Base-by-base conservation (phyloP, 2,113 vertebrate genomes). In the Tychaedon coryphoeus region DNA sequence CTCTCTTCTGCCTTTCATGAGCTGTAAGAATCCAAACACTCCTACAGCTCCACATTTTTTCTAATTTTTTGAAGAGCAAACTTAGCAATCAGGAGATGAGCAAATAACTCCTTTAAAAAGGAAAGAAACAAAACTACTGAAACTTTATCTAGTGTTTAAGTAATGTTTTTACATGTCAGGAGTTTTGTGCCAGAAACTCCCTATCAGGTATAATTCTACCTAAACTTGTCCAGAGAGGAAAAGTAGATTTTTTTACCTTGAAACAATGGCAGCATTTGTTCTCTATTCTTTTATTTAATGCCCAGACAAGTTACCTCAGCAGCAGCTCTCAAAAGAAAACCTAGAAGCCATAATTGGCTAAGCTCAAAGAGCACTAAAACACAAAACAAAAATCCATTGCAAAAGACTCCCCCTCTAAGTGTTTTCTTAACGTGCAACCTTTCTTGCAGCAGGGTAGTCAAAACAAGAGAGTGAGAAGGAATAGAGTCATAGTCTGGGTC, bases 241-340 rank as follows among this genome's bases (percentile, higher is more conserved):
- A 90, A 34, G 2, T 2, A 60, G 74, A 66, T 58, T 58, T 48
- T 28, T 42, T 17, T 33, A 88, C 56, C 96, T 96, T 88, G 81
- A 94, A 94, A 98, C 97, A 98, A 96, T 95, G 90, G 96, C 88
- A 95, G 95, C 92, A 89, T 97, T 98, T 98, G 96, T 98, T 97
- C 92, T 95, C 53, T 65, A 56, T 91, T 93, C 81, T 96, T 96
- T 95, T 75, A 47, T 78, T 95, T 95, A 93, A 88, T 75, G 88
- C 83, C 82, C 45, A 19, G 92, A 83, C 22, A 50, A 96, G 94
- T 97, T 97, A 94, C 95, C 74, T 89, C 97, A 93, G 75, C 72
- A 77, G 95, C 88, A 98, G 97, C 90, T 97, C 97, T 96, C 79
- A 91, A 94, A 95, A 95, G 90, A 95, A 95, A 97, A 93, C 75